These are phyloP conservation scores for Acleris sparsana DNA, from an alignment of 2,888 invertebrate genomes.

Conservation along the genomic window DNA sequence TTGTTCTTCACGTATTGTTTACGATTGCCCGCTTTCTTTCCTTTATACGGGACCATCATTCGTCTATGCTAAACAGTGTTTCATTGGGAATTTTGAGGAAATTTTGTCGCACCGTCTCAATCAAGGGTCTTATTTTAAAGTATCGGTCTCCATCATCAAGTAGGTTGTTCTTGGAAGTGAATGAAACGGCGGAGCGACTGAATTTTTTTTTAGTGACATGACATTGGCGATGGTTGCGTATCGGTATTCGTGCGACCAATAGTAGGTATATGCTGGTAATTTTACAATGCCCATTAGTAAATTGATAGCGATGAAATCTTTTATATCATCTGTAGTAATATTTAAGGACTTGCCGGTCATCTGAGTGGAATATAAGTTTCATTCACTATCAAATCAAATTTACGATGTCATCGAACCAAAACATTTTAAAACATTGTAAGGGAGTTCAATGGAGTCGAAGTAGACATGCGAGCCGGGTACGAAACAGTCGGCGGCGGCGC, in stretches of 20 bases:
- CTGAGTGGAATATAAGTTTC: conserved; percentile 40
- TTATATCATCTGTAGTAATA: conserved; percentile 34
- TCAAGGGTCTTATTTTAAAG: conserved; percentile 27
- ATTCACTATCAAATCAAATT: conserved; percentile 38
- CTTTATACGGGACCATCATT: conserved; percentile 49
- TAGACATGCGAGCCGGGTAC: no score
- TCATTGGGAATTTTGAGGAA: conserved; percentile 15
- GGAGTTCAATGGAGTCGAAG: neutral
- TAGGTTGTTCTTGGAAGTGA: conserved; percentile 27
- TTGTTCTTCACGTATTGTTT: conserved; percentile 46
- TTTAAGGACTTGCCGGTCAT: conserved; percentile 34
- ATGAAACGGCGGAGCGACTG: conserved; percentile 26
- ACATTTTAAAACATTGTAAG: neutral
- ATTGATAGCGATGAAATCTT: conserved; percentile 40
- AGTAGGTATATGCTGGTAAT: conserved; percentile 31
- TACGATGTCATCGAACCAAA: conserved; percentile 29
- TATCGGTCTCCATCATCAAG: conserved; percentile 16
- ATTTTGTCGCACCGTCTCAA: conserved; percentile 22
- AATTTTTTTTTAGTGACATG: conserved; percentile 30
- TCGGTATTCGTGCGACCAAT: conserved; percentile 29
- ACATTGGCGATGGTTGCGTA: conserved; percentile 26
- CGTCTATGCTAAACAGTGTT: conserved; percentile 38
- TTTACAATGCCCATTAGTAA: conserved; percentile 30
- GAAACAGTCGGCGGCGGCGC: no score
- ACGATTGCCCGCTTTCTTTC: conserved; percentile 42